These are phyloP conservation scores for Eurytoma californica DNA, from an alignment of 2,888 invertebrate genomes.

Conservation along the genomic window DNA sequence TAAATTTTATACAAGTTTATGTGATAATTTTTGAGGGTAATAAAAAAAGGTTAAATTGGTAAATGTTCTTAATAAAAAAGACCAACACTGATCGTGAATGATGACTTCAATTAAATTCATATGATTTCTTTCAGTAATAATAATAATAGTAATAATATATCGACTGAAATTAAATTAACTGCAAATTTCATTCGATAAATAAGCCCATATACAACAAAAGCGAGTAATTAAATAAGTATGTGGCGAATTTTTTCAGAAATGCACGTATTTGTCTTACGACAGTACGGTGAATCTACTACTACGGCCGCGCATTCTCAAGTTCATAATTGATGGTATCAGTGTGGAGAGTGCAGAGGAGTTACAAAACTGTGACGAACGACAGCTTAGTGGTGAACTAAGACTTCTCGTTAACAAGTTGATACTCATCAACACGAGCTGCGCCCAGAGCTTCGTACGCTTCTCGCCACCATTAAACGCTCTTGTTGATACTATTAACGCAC, in stretches of 20 bases:
- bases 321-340: conserved; percentile 73
- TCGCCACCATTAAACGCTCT: conserved; percentile 70
- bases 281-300: conserved; percentile 71
- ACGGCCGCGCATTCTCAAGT: conserved; percentile 72
- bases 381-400: conserved; percentile 69
- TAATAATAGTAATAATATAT: too few relatives aligned
- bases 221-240: too few relatives aligned
- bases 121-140: too few relatives aligned
- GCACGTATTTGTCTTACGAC: conserved; percentile 72
- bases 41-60: background rate
- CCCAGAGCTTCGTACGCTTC: conserved; percentile 71
- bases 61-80: background rate
- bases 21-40: background rate
- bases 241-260: conserved; percentile 64
- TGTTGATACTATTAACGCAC: conserved; percentile 71
- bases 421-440: conserved; percentile 71
- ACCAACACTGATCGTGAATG: too few relatives aligned
- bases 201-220: too few relatives aligned
- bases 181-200: too few relatives aligned
- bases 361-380: conserved; percentile 71
- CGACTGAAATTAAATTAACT: too few relatives aligned
- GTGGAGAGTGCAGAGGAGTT: conserved; percentile 72
- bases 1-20: background rate
- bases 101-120: too few relatives aligned
- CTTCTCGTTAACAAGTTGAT: conserved; percentile 72